Evolutionary conservation across 2,113 vertebrate species (phyloP).

Genomic region (Notothenia rossii): DNA sequence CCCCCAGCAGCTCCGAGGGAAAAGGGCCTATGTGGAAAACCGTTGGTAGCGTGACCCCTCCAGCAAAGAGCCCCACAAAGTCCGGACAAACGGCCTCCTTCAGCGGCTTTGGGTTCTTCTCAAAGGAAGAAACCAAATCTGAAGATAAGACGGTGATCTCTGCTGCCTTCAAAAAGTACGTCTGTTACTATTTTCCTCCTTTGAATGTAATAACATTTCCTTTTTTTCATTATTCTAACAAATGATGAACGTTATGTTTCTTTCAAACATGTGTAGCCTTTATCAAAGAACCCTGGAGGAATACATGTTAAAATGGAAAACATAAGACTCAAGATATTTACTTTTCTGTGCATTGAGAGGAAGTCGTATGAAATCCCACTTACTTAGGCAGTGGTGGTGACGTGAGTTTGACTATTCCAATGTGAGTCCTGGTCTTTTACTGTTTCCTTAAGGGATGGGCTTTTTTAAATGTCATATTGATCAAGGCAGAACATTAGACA

Average conservation of each 20-base stretch:
- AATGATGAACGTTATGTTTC: conserved; percentile 70
- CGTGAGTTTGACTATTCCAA: conserved; percentile 62
- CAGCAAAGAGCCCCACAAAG: conserved; percentile 87
- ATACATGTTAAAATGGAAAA: conserved; percentile 77
- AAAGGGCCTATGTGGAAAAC: conserved; percentile 85
- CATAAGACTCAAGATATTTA: conserved; percentile 59
- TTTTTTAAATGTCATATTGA: background rate
- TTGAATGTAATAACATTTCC: conserved; percentile 9
- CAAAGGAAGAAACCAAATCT: conserved; percentile 78
- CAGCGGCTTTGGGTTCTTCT: conserved; percentile 84
- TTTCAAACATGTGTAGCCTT: conserved; percentile 82
- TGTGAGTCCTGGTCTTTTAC: conserved; percentile 43
- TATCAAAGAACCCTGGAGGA: conserved; percentile 76
- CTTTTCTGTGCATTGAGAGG: conserved; percentile 73
- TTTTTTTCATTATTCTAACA: conserved; percentile 46
- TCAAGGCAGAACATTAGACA: background rate
- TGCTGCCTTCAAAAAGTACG: conserved; percentile 87
- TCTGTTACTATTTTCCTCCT: conserved; percentile 17
- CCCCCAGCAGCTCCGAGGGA: conserved; percentile 35
- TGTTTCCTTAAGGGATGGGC: conserved; percentile 24
- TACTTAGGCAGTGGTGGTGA: conserved; percentile 55
- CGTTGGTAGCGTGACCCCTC: conserved; percentile 73
- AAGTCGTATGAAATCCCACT: conserved; percentile 72
- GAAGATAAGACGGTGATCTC: conserved; percentile 80
- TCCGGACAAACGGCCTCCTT: conserved; percentile 81